Base-by-base conservation (phyloP, 1,140 invertebrate species). In the Euschistus heros region DNA sequence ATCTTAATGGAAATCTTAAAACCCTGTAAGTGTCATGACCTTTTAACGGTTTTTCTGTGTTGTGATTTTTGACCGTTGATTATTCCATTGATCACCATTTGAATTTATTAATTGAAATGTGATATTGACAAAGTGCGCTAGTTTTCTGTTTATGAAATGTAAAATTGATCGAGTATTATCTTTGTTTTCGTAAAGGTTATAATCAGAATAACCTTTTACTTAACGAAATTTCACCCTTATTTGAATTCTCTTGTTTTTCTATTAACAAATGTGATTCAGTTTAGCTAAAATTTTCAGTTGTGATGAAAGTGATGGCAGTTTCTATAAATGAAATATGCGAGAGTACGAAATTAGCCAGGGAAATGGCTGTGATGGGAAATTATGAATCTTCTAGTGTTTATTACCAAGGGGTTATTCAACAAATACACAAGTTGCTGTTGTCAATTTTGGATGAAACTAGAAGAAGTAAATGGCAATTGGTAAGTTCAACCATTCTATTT, bases 311-410 rank as follows among this genome's bases (percentile, higher is more conserved):
- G 54, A 91, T 91, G 89, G 87, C 86, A 77, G 85, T 88, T 72
- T 87, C 86, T 73, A 82, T 91, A 74, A 87, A 83, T 75, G 91
- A 94, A 81, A 93, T 94, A 76, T 88, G 86, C 80, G 89, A 94
- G 79, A 92, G 92, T 79, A 88, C 90, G 63, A 94, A 92, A 78
- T 79, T 96, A 73, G 94, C 91, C 42, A 81, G 95, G 70, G 94
- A 98, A 79, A 92, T 91, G 86, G 91, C 92, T 64, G 78, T 97
- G 67, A 86, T 92, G 73, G 94, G 94, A 8, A 96, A 97, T 76
- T 98, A 98, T 75, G 94, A 97, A 72, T 91, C 90, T 65, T 89
- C 94, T 14, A 81, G 86, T 70, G 91, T 97, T 57, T 97, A 97
- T 77, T 98, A 97, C 75, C 90, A 97, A 78, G 91, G 93, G 59